These are phyloP conservation scores for Brienomyrus longianalis DNA, from an alignment of 2,113 vertebrate genomes.

Conservation along the genomic window DNA sequence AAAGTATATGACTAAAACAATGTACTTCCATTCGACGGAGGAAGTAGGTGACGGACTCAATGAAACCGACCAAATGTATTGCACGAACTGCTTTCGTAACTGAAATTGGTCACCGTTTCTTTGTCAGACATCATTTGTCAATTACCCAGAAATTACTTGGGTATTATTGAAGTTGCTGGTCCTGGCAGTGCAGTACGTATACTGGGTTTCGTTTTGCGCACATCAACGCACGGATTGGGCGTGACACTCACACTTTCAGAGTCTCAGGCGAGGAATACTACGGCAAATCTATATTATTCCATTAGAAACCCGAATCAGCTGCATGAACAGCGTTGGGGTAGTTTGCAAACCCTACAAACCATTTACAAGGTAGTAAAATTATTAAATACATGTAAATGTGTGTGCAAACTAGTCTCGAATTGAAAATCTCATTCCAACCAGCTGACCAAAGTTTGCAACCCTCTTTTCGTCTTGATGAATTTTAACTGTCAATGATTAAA, in stretches of 20 bases:
- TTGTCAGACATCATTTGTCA: neutral
- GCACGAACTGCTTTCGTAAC: neutral
- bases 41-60: neutral
- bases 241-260: no score
- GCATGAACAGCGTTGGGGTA: no score
- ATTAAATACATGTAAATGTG: no score
- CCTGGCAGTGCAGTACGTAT: neutral
- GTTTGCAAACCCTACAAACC: no score
- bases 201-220: neutral
- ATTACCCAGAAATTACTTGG: neutral
- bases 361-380: no score
- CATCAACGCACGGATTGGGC: neutral
- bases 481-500: neutral
- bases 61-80: neutral
- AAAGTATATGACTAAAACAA: slow-evolving; percentile 5
- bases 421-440: no score
- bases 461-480: neutral
- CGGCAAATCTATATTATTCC: no score
- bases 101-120: neutral
- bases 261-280: no score
- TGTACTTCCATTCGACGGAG: neutral
- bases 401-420: no score
- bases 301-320: no score
- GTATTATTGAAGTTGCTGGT: neutral
- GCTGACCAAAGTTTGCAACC: no score